Conservation (phyloP, 2,797 vertebrate species). For the Choloepus didactylus region DNA sequence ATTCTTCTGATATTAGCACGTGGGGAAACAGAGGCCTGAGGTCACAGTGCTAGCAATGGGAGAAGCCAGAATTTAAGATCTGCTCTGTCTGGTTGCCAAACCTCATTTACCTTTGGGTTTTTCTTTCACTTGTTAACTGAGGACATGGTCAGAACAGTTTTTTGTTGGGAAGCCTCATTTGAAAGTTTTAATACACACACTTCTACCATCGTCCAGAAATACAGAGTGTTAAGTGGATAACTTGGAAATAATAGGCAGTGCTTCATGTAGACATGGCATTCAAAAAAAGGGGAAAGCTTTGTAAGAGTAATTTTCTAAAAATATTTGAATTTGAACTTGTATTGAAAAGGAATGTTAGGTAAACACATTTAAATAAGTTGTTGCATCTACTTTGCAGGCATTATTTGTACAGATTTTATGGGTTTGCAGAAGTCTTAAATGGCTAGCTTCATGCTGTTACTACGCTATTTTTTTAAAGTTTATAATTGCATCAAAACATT, state of each 20-base stretch:
- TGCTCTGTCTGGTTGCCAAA: not conserved
- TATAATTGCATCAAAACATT: not conserved
- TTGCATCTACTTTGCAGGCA: not conserved
- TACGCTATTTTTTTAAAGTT: not conserved
- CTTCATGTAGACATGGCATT: not conserved
- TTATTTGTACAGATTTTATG: conserved; percentile 6
- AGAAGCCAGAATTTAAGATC: not conserved
- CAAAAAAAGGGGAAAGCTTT: not conserved
- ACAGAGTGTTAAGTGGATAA: not conserved
- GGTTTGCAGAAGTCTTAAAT: not conserved
- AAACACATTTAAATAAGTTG: not conserved
- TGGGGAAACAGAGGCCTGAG: no score
- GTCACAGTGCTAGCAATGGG: not conserved
- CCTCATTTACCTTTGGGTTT: not conserved
- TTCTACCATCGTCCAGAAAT: not conserved
- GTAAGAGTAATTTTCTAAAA: not conserved
- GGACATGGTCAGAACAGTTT: not conserved
- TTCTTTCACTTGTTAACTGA: not conserved
- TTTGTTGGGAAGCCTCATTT: not conserved
- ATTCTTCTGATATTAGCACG: not conserved
- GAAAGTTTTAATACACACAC: not conserved
- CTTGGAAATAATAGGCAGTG: not conserved
- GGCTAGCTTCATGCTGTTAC: not conserved
- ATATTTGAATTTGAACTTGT: conserved; percentile 17
- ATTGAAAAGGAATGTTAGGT: not conserved